Percentiles rank a stretch among this genome's conserved stretches.
Conservation (phyloP, 2,113 vertebrate species). For the Caretta caretta region DNA sequence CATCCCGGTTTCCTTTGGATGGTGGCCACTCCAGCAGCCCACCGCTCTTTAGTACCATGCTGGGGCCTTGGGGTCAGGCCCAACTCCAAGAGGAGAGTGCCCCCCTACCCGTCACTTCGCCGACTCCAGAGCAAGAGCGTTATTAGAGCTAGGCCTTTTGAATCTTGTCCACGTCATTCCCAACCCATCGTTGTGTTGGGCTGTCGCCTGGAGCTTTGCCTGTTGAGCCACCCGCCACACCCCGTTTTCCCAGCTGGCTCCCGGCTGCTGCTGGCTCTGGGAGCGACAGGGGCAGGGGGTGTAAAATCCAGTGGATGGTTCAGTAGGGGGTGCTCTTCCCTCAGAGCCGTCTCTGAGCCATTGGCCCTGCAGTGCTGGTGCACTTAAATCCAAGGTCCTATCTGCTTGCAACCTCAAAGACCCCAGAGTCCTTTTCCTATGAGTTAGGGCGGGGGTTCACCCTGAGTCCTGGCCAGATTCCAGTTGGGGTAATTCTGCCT, state of each 20-base stretch:
- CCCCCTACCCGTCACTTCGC: neutral
- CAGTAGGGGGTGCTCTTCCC: neutral
- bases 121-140: neutral
- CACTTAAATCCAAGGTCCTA: too few species aligned
- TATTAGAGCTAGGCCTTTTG: too few species aligned
- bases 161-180: rapidly evolving
- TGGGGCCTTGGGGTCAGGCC: neutral
- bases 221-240: neutral
- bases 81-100: rapidly evolving
- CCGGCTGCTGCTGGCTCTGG: neutral
- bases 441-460: neutral
- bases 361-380: too few species aligned
- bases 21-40: neutral
- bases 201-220: too few species aligned
- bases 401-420: neutral
- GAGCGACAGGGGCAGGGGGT: neutral
- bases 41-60: rapidly evolving
- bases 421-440: neutral
- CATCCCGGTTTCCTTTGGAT: neutral
- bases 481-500: neutral
- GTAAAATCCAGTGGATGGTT: neutral
- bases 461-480: neutral
- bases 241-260: neutral
- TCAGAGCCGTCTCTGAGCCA: too few species aligned
- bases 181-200: rapidly evolving